phyloP scores from a whole-genome alignment of 2,888 invertebrate genomes.

The Pelosia muscerda region DNA sequence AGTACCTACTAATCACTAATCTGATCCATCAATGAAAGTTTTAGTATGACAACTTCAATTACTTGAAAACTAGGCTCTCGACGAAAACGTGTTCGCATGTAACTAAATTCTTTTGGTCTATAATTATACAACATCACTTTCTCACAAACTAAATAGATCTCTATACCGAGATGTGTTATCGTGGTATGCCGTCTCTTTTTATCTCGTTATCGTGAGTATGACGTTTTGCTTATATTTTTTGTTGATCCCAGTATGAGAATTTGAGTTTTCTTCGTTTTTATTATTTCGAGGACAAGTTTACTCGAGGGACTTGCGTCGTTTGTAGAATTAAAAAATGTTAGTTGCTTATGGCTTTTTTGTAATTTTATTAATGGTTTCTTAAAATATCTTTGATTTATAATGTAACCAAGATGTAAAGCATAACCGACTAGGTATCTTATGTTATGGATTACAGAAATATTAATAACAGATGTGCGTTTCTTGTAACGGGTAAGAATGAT shows the following conservation, averaged over 20 bases:
- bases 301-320: conserved; percentile 5
- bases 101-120: conserved; percentile 35
- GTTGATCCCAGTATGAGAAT: conserved; percentile 29
- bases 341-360: conserved; percentile 3
- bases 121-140: conserved; percentile 57
- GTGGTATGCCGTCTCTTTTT: conserved; percentile 52
- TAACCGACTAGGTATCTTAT: too few relatives aligned
- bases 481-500: too few relatives aligned
- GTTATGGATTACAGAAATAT: too few relatives aligned
- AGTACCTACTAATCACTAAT: not conserved
- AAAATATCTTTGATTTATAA: too few relatives aligned
- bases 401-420: too few relatives aligned
- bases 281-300: not conserved
- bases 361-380: not conserved
- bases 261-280: conserved; percentile 18
- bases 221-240: conserved; percentile 37
- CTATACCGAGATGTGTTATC: conserved; percentile 55
- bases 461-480: too few relatives aligned
- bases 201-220: conserved; percentile 54
- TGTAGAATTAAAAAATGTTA: conserved; percentile 12
- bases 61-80: conserved; percentile 22
- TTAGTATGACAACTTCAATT: conserved; percentile 6
- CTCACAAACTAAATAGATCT: conserved; percentile 57
- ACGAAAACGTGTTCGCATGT: conserved; percentile 25
- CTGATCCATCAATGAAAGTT: conserved; percentile 3